Base-by-base conservation (phyloP, 2,888 invertebrate species). In the Aproaerema taeniolella region DNA sequence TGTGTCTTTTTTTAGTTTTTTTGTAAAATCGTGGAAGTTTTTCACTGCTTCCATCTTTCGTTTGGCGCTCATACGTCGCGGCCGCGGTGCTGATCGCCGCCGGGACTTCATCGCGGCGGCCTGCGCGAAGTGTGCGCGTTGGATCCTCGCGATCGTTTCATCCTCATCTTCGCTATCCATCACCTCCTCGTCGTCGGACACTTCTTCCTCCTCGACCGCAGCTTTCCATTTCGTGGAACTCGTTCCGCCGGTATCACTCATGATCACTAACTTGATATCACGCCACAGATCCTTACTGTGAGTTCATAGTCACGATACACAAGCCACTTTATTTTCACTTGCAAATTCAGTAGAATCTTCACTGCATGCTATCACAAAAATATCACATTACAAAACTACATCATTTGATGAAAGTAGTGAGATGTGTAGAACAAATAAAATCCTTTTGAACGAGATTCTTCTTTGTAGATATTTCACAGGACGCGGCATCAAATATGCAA, bases 1-100 rank as follows among this genome's bases (percentile, higher is more conserved):
- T 48, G 87, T 86, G 64, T 87, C 87, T 58, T 87, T 75, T 61
- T 87, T 87, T 12, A 87, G 71, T 64, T 82, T 87, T 58, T 87
- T 87, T 4, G 87, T 87, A 52, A 87, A 87, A 52, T 87, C 69
- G 50, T 87, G 87, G 50, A 87, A 87, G 47, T 65, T 78, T 65
- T 77, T 86, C 6, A 87, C 85, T 17, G 87, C 87, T 72, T 87
- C 87, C 67, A 86, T 67, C 64, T 87, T 87, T 42, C 87, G 64
- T 58, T 87, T 87, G 40, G 85, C 77, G 62, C 81, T 86, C 79
- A 87, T 80, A 14, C 75, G 79, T 33, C 75, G 68, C 12, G 75
- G 69, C 17, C 76, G 74, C 13, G 80, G 68, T 32, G 73, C 61
- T 7, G 79, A 55, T 33, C 76, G 75, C 43, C 72, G 73, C 10